Conservation (phyloP, 2,888 invertebrate species). For the Caprella mutica region DNA sequence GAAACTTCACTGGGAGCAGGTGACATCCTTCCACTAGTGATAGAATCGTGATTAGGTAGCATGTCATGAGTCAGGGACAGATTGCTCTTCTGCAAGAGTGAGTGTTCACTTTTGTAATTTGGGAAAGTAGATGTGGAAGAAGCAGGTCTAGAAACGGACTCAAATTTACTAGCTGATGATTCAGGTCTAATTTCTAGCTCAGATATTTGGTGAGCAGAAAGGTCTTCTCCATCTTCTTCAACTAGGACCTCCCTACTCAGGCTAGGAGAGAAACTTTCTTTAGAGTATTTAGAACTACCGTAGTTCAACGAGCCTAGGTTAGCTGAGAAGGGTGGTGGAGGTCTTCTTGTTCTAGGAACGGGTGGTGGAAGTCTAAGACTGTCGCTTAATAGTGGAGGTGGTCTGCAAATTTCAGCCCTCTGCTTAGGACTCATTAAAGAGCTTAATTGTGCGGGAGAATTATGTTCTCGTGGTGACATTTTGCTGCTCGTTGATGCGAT, state of each 20-base stretch:
- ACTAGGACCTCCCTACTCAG: too few species aligned
- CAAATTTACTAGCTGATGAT: slow-evolving; percentile 36
- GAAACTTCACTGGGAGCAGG: slow-evolving; percentile 38
- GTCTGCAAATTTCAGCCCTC: background rate
- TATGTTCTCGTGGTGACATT: background rate
- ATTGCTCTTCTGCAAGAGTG: slow-evolving; percentile 29
- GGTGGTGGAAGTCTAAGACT: slow-evolving; percentile 13
- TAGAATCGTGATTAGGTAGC: slow-evolving; percentile 36
- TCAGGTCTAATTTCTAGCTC: slow-evolving; percentile 35
- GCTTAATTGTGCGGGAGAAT: background rate
- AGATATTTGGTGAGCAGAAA: background rate
- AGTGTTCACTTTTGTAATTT: slow-evolving; percentile 35
- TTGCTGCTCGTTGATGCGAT: background rate
- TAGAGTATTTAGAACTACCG: too few species aligned
- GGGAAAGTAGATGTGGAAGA: slow-evolving; percentile 36
- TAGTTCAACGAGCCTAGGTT: slow-evolving; percentile 9
- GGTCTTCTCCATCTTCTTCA: background rate
- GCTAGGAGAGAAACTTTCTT: slow-evolving; percentile 15
- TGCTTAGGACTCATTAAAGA: background rate
- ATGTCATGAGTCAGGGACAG: slow-evolving; percentile 36
- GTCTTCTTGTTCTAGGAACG: slow-evolving; percentile 16
- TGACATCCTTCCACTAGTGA: slow-evolving; percentile 37
- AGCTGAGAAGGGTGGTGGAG: slow-evolving; percentile 16
- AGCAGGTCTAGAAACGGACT: slow-evolving; percentile 35
- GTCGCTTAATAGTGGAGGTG: background rate